These are phyloP conservation scores for Apis florea DNA, from an alignment of 1,140 invertebrate genomes.

Conservation along the genomic window DNA sequence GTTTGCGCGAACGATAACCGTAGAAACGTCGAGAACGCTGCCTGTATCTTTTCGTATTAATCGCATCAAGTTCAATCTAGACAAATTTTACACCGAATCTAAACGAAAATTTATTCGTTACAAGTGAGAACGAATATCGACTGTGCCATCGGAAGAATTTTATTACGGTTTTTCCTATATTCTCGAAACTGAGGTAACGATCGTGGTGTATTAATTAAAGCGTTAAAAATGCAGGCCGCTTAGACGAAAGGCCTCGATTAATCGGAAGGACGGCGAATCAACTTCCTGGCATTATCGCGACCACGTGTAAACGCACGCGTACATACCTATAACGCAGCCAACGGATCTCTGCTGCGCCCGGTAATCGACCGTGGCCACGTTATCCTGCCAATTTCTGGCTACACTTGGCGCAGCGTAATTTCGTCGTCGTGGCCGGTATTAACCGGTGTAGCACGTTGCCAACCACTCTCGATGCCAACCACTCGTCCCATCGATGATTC, in stretches of 20 bases:
- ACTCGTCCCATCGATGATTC: slow-evolving; percentile 25
- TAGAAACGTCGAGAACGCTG: slow-evolving; percentile 10
- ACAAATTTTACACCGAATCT: too few relatives aligned
- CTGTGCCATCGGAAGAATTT: too few relatives aligned
- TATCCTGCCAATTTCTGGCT: slow-evolving; percentile 53
- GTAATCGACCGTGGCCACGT: slow-evolving; percentile 43
- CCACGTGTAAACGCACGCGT: slow-evolving; percentile 27
- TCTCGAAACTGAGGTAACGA: too few relatives aligned
- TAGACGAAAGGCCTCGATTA: too few relatives aligned
- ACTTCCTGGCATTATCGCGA: slow-evolving; percentile 31
- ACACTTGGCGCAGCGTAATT: slow-evolving; percentile 41
- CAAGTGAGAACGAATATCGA: too few relatives aligned
- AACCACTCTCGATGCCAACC: slow-evolving; percentile 37
- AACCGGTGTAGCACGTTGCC: slow-evolving; percentile 35
- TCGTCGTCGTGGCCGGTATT: slow-evolving; percentile 32
- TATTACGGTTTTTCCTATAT: too few relatives aligned
- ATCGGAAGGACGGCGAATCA: background rate
- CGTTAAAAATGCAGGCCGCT: too few relatives aligned
- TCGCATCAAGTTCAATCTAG: too few relatives aligned
- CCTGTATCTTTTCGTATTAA: slow-evolving; percentile 23
- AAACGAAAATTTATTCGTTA: too few relatives aligned
- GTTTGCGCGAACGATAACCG: slow-evolving; percentile 17
- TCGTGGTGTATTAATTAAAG: too few relatives aligned
- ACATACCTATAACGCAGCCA: slow-evolving; percentile 16
- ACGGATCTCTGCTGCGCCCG: slow-evolving; percentile 28